phyloP scores from a whole-genome alignment of 2,797 vertebrate species.

The Anableps anableps region DNA sequence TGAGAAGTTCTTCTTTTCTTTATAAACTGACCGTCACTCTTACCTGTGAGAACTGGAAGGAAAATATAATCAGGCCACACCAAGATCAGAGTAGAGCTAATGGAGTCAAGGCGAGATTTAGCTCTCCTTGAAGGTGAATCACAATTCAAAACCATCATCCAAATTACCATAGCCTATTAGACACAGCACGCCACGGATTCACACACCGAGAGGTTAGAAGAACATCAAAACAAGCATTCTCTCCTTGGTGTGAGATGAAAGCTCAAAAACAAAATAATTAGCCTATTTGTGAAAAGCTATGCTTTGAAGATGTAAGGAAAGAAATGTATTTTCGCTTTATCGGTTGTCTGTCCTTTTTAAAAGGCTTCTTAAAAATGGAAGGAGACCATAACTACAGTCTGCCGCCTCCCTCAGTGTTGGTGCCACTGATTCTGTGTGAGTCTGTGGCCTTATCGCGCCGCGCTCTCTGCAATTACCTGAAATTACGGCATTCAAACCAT shows the following conservation, averaged over 20 bases:
- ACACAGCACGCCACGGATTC: constrained; percentile 34
- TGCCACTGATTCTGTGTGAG: constrained; percentile 63
- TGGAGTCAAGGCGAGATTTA: constrained; percentile 54
- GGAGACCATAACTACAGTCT: constrained; percentile 46
- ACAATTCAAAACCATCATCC: constrained; percentile 65
- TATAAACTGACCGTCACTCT: constrained; percentile 42
- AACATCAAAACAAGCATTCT: constrained; percentile 75
- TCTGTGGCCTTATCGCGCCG: constrained; percentile 56
- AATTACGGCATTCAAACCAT: constrained; percentile 60
- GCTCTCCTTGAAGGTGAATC: constrained; percentile 66
- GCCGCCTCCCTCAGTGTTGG: constrained; percentile 35
- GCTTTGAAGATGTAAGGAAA: constrained; percentile 74
- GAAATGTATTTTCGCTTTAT: constrained; percentile 66
- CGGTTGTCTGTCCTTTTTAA: constrained; percentile 57
- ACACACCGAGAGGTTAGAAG: constrained; percentile 64
- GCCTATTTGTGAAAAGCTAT: constrained; percentile 68
- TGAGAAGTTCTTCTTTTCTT: constrained; percentile 45
- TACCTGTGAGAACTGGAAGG: constrained; percentile 57
- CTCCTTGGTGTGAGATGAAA: constrained; percentile 69
- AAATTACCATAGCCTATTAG: constrained; percentile 72
- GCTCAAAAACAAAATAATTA: constrained; percentile 75
- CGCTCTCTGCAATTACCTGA: constrained; percentile 62
- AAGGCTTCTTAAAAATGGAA: constrained; percentile 48
- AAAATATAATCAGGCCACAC: constrained; percentile 70
- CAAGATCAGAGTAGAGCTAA: constrained; percentile 69